Conservation (phyloP, 2,888 invertebrate species). For the Noctua janthe region DNA sequence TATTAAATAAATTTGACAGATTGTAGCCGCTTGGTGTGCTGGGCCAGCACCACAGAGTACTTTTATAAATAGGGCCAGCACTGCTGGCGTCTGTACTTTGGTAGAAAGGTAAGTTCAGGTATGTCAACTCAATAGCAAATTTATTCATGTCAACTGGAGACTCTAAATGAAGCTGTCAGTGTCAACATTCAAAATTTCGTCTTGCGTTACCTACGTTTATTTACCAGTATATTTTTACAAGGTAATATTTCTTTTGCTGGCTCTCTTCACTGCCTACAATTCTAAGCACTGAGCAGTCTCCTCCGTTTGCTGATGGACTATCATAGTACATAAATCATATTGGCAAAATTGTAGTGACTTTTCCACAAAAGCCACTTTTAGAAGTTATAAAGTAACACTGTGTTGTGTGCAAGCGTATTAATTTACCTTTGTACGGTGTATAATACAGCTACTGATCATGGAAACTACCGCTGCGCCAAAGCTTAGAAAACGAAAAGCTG, state of each 20-base stretch:
- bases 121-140: background rate
- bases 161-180: background rate
- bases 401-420: background rate
- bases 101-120: no score
- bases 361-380: background rate
- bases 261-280: background rate
- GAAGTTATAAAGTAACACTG: background rate
- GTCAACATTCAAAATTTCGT: conserved; percentile 7
- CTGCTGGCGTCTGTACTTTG: background rate
- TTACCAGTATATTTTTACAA: background rate
- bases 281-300: no score
- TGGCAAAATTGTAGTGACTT: conserved; percentile 8
- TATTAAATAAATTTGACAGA: no score
- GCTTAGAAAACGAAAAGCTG: conserved; percentile 71
- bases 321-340: background rate
- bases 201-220: background rate
- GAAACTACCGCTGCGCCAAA: conserved; percentile 40
- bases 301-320: background rate
- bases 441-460: conserved; percentile 26
- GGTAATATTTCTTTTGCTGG: background rate
- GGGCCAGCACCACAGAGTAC: no score
- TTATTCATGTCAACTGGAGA: background rate
- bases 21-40: no score
- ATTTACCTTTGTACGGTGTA: background rate
- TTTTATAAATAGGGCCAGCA: no score